These are phyloP conservation scores for Amphiprion ocellaris DNA, from an alignment of 2,113 vertebrate genomes.

Conservation along the genomic window DNA sequence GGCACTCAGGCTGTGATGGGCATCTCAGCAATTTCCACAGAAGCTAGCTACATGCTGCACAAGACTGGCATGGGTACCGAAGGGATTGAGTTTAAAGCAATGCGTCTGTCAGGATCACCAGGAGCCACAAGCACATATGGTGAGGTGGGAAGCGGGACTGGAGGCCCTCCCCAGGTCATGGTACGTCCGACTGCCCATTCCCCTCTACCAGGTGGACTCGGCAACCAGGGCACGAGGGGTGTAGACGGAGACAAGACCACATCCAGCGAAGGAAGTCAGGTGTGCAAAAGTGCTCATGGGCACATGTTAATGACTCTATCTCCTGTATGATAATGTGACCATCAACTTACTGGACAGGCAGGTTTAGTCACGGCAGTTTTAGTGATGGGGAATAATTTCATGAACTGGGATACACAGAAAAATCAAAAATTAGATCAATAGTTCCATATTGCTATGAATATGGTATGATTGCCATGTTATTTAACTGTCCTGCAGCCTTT, in stretches of 20 bases:
- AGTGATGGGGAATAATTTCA: background rate
- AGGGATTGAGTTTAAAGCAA: slow-evolving; percentile 90
- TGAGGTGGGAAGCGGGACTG: slow-evolving; percentile 83
- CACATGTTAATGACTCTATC: background rate
- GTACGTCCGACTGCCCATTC: slow-evolving; percentile 93
- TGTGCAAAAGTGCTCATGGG: slow-evolving; percentile 3
- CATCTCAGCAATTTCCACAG: slow-evolving; percentile 74
- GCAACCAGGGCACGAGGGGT: slow-evolving; percentile 36
- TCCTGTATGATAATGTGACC: background rate
- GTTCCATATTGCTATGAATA: background rate
- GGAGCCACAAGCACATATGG: slow-evolving; percentile 77
- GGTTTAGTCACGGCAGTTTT: background rate
- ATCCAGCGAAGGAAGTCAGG: slow-evolving; percentile 72
- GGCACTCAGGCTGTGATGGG: slow-evolving; percentile 47
- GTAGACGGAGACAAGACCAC: slow-evolving; percentile 66
- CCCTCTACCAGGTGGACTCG: slow-evolving; percentile 63
- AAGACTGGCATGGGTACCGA: slow-evolving; percentile 86
- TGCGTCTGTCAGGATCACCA: slow-evolving; percentile 79
- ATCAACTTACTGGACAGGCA: background rate
- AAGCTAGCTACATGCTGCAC: slow-evolving; percentile 86
- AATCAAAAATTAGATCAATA: background rate
- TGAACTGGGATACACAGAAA: background rate
- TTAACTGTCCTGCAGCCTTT: background rate
- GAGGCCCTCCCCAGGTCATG: slow-evolving; percentile 90
- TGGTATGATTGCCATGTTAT: background rate